Evolutionary conservation across 2,113 vertebrate species (phyloP).

Genomic region (Aplodontia rufa): DNA sequence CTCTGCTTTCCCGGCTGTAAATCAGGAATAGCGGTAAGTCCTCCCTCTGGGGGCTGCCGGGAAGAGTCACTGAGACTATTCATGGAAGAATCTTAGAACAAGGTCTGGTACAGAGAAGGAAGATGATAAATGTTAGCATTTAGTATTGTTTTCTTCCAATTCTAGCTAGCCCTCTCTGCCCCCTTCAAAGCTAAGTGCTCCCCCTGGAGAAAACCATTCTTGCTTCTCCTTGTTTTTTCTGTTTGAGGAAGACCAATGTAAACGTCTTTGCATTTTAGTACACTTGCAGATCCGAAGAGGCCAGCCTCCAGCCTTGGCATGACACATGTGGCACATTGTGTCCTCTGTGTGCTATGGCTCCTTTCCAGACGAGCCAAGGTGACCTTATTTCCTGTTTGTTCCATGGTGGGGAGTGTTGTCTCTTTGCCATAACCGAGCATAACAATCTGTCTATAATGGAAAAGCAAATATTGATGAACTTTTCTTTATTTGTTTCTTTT

Average conservation of each 20-base stretch:
- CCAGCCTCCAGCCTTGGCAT: slow-evolving; percentile 38
- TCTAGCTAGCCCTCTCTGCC: background rate
- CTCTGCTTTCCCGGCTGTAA: background rate
- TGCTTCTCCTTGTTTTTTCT: background rate
- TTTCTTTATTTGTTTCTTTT: slow-evolving; percentile 76
- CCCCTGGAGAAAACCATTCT: background rate
- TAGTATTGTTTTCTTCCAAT: background rate
- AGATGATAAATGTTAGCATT: background rate
- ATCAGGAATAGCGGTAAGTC: background rate
- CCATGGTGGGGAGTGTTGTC: slow-evolving; percentile 44
- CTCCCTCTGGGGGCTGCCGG: background rate
- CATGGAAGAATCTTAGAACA: background rate
- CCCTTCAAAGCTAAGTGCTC: background rate
- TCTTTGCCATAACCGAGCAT: slow-evolving; percentile 70
- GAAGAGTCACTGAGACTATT: background rate
- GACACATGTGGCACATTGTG: background rate
- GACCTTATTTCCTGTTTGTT: slow-evolving; percentile 80
- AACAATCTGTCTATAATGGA: slow-evolving; percentile 62
- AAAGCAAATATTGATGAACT: slow-evolving; percentile 80
- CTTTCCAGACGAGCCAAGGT: slow-evolving; percentile 71
- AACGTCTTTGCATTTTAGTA: background rate
- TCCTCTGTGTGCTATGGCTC: slow-evolving; percentile 57
- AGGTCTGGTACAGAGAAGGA: background rate
- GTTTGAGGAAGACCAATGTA: background rate
- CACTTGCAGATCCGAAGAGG: slow-evolving; percentile 53